Evolutionary conservation across 1,140 invertebrate species (phyloP), one percentile per base, ranked within the genome.

Genomic region (Polyergus mexicanus): DNA sequence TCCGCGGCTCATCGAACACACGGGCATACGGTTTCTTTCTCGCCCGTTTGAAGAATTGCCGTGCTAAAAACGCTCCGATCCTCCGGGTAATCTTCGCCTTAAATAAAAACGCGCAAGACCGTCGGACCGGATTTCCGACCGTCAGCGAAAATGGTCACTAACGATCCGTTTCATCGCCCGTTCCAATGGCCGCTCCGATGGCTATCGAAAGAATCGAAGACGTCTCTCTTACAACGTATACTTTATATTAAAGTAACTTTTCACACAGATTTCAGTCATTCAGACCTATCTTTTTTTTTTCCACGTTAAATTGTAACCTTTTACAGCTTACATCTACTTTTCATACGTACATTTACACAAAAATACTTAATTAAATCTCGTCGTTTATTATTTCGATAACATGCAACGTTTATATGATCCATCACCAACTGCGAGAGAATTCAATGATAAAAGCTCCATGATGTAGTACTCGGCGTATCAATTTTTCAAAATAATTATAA

Each of bases 41-140:
- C 47, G 13, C 11, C 22, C 22, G 56, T 81, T 86, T 86, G 72
- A 88, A 35, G 72, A 85, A 88, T 85, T 22, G 68, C 35, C 51
- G 38, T 19, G 6, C 35, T 65, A 54, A 28, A 68, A 81, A 65
- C 41, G 35, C 22, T 58, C n/a, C 19, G 10, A 47, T 44, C 16
- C 44, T 7, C 22, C 4, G 47, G 16, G n/a, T 71, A 72, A 81
- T 77, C 28, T 28, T 28, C 44, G 41, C 28, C 32, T 84, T 76
- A 77, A 87, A 72, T 84, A 84, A 84, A 51, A 54, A 41, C 28
- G 22, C 41, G 28, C 28, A 58, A 69, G 84, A 69, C 54, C 25
- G 7, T 0, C n/a, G 60, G 3, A 2, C 8, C 44, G 51, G 35
- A 66, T 38, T 68, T 54, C 25, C 63, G 11, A n/a, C 19, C 25